phyloP scores from a whole-genome alignment of 2,888 invertebrate species.

The Volucella inflata region DNA sequence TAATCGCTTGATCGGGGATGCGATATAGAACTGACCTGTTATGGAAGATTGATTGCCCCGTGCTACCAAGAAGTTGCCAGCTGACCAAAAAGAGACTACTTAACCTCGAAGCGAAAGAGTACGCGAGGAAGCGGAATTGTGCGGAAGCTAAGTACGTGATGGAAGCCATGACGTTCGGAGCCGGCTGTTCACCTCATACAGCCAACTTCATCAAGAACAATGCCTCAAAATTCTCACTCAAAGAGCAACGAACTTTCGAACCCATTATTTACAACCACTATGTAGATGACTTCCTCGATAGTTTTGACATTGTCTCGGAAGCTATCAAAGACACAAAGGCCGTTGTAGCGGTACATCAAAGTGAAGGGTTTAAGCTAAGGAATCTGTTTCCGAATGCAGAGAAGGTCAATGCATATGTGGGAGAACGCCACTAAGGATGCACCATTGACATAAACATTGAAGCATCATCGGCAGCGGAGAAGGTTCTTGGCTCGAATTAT shows the following conservation, averaged over 20 bases:
- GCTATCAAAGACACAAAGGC: constrained; percentile 76
- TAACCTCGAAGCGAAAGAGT: too few relatives aligned
- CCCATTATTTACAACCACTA: constrained; percentile 57
- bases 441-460: constrained; percentile 6
- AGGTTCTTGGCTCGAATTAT: constrained; percentile 5
- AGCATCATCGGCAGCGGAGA: not conserved
- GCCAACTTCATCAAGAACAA: constrained; percentile 66
- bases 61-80: too few relatives aligned
- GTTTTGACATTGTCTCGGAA: constrained; percentile 77
- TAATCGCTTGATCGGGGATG: too few relatives aligned
- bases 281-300: constrained; percentile 38
- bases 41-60: too few relatives aligned
- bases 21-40: too few relatives aligned
- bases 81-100: too few relatives aligned
- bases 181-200: constrained; percentile 49
- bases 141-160: constrained; percentile 59
- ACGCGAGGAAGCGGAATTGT: too few relatives aligned
- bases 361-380: constrained; percentile 7
- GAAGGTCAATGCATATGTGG: not conserved
- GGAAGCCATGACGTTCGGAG: constrained; percentile 76
- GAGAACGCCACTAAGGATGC: not conserved
- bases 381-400: constrained; percentile 11
- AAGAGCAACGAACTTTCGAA: constrained; percentile 50
- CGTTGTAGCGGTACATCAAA: constrained; percentile 12
- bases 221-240: constrained; percentile 28